Percentiles rank a stretch among this genome's conserved stretches.
Evolutionary conservation across 2,797 vertebrate species (phyloP).

Genomic region (Rhadinocentrus ornatus): DNA sequence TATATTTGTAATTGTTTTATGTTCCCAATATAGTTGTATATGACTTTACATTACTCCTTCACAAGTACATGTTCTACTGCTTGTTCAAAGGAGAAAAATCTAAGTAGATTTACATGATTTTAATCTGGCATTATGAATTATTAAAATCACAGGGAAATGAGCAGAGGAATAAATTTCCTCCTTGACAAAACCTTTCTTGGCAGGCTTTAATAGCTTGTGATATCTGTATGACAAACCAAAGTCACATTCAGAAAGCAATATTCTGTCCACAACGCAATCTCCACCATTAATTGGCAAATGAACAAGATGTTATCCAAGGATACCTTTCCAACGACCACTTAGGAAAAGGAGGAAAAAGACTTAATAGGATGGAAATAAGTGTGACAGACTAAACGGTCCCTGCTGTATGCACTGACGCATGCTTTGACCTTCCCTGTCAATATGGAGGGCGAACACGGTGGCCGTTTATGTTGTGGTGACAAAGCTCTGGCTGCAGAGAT

Average conservation of each 20-base stretch:
- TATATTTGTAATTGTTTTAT: slow-evolving; percentile 1
- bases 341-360: slow-evolving; percentile 66
- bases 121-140: slow-evolving; percentile 63
- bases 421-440: slow-evolving; percentile 78
- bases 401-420: slow-evolving; percentile 62
- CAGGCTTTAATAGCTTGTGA: slow-evolving; percentile 56
- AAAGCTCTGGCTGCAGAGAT: slow-evolving; percentile 46
- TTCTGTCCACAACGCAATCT: slow-evolving; percentile 64
- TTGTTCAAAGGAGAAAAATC: slow-evolving; percentile 28
- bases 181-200: slow-evolving; percentile 48
- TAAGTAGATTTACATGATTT: slow-evolving; percentile 43
- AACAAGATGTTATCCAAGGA: slow-evolving; percentile 77
- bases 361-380: slow-evolving; percentile 82
- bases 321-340: slow-evolving; percentile 70
- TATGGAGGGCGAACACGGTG: slow-evolving; percentile 71
- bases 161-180: slow-evolving; percentile 48
- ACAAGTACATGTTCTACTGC: slow-evolving; percentile 17
- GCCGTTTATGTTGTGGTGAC: slow-evolving; percentile 61
- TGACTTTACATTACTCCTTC: slow-evolving; percentile 7
- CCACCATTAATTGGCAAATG: slow-evolving; percentile 73
- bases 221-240: slow-evolving; percentile 70
- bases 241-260: slow-evolving; percentile 76
- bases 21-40: neutral
- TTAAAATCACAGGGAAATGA: slow-evolving; percentile 63
- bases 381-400: slow-evolving; percentile 76